phyloP scores from a whole-genome alignment of 2,888 invertebrate species.

The Nephrocerus scutellatus region DNA sequence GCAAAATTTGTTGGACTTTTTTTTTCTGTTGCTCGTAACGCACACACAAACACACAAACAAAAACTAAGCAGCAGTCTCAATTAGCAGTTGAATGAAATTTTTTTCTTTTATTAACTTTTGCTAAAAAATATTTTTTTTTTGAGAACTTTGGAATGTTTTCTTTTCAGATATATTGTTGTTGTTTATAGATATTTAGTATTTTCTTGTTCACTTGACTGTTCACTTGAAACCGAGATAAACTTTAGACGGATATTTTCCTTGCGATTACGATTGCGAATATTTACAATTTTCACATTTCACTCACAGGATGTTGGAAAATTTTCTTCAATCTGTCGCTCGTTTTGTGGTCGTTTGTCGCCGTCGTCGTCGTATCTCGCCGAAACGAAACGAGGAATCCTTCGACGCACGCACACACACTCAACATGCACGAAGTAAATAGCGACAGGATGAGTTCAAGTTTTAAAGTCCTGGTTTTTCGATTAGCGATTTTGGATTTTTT shows the following conservation, averaged over 20 bases:
- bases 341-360: too few species aligned
- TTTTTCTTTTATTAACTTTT: conserved; percentile 2
- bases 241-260: conserved; percentile 48
- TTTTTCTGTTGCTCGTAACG: conserved; percentile 3
- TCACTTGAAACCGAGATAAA: conserved; percentile 42
- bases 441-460: too few species aligned
- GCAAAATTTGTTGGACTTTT: not conserved
- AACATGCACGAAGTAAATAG: too few species aligned
- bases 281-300: conserved; percentile 19
- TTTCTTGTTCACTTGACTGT: conserved; percentile 14
- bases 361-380: too few species aligned
- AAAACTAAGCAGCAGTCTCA: too few species aligned
- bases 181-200: conserved; percentile 6
- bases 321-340: too few species aligned
- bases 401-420: too few species aligned
- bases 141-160: conserved; percentile 4
- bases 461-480: too few species aligned
- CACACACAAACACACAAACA: too few species aligned
- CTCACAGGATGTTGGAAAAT: too few species aligned
- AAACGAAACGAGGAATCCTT: too few species aligned
- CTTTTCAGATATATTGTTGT: conserved; percentile 7
- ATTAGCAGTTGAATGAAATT: not conserved
- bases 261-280: conserved; percentile 20
- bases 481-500: conserved; percentile 12
- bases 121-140: conserved; percentile 4